A percentile compares a stretch with the other conserved stretches of the same genome.
These are phyloP conservation scores for Labrus mixtus DNA, from an alignment of 2,113 vertebrate species.

Conservation along the genomic window DNA sequence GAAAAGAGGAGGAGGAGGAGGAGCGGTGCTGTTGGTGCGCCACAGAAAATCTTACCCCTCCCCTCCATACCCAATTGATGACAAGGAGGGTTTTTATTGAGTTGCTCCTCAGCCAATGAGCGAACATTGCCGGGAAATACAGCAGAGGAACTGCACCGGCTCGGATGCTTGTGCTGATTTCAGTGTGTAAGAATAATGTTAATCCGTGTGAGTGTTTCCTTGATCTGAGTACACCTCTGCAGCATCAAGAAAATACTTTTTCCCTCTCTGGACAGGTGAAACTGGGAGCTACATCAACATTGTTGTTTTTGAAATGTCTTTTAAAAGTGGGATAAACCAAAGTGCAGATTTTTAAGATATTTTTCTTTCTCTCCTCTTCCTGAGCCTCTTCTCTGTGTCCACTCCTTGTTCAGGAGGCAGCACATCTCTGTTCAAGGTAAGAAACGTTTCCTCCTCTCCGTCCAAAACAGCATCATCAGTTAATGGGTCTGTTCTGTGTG, in stretches of 20 bases:
- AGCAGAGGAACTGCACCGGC: conserved; percentile 78
- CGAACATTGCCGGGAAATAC: conserved; percentile 81
- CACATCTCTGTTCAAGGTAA: conserved; percentile 68
- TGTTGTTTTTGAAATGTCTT: conserved; percentile 47
- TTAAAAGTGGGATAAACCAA: conserved; percentile 57
- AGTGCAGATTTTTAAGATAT: conserved; percentile 61
- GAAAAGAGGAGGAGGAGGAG: conserved; percentile 58
- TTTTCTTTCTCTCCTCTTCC: conserved; percentile 3
- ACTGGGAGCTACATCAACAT: conserved; percentile 38
- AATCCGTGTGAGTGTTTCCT: conserved; percentile 58
- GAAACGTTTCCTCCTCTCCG: conserved; percentile 30
- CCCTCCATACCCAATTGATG: conserved; percentile 66
- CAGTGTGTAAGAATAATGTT: conserved; percentile 74
- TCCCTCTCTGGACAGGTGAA: conserved; percentile 29
- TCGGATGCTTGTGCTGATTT: conserved; percentile 69
- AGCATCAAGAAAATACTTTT: conserved; percentile 53
- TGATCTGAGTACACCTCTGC: conserved; percentile 46
- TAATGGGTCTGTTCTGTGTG: conserved; percentile 55
- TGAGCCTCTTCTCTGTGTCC: conserved; percentile 20
- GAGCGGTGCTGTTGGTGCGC: conserved; percentile 71
- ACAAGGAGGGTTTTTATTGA: conserved; percentile 73
- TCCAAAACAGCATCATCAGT: conserved; percentile 38
- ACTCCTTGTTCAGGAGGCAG: conserved; percentile 52
- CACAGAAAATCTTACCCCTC: conserved; percentile 51
- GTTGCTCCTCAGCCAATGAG: conserved; percentile 77